Base-by-base conservation (phyloP, 2,113 vertebrate species). In the Suncus etruscus region DNA sequence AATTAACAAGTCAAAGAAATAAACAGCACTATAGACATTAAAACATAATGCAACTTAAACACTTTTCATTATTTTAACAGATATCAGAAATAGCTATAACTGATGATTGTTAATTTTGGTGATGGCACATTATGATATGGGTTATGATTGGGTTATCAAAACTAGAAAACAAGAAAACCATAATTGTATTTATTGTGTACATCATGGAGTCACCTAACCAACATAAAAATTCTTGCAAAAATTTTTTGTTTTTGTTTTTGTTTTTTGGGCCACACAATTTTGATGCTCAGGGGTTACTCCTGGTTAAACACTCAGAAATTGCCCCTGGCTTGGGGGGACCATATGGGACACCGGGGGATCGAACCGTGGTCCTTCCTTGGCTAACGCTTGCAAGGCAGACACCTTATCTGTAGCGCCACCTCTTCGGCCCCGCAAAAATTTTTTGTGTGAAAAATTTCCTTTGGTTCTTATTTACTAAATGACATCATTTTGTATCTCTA, bases 91-190 rank as follows among this genome's bases (percentile, higher is more conserved):
- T 25, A 72, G 31, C 63, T 92, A 18, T 90, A 88, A 82, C 24
- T 8, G 29, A 76, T 86, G 47, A 70, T 90, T 45, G 80, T 81
- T 94, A 88, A 11, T n/a, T 93, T 90, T 90, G 51, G 27, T 88
- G 66, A 72, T 75, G 51, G 70, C 58, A 92, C 72, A 90, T 88
- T 91, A 61, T 87, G 82, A 51, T 84, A 47, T 86, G 18, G 45
- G 27, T 78, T 94, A 79, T 86, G 22, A 72, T 75, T n/a, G 58
- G 5, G 85, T 83, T 79, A 68, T 79, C 47, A 90, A 47, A 91
- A 68, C 10, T 69, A 87, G 75, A 79, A 85, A 85, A 66, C 70
- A 39, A 81, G 31, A 87, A 83, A 87, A 83, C 54, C 12, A 74
- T 65, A 84, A 83, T 79, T 78, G 39, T 39, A 3, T 22, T 51